Base-by-base conservation (phyloP, 2,888 invertebrate genomes). In the Drosophila mettleri region DNA sequence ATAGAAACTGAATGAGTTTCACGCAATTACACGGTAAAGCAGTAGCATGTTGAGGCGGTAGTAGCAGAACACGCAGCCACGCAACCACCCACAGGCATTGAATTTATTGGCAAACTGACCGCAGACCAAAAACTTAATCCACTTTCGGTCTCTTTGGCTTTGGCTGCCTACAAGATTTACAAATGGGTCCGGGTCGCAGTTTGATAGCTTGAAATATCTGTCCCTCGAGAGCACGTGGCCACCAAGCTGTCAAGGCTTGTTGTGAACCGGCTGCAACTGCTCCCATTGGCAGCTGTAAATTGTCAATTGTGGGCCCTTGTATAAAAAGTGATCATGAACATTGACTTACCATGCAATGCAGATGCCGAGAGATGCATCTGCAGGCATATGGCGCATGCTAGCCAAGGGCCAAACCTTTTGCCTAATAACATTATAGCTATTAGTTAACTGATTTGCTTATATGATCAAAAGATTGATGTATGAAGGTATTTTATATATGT, bases 21-120 rank as follows among this genome's bases (percentile, higher is more conserved):
- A 65, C 48, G 48, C 78, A 75, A 73, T 78, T 75, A 73, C 66
- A 63, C 64, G 64, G 45, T 54, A 27, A 22, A 55, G 49, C 36
- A 45, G 58, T 16, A 16, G 20, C 24, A 55, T 27, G 20, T n/a
- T 24, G 24, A 9, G 20, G 10, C 34, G 10, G 22, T 10, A 9
- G 16, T 33, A 53, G 12, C 49, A 48, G 52, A 39, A 66, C 41
- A 69, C 48, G 45, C 60, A 69, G 20, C 31, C 24, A 29, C 53
- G 20, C 31, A 24, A 29, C 53, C 73, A 48, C 73, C 80, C 75
- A 67, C 66, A 60, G 72, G 49, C 75, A 62, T 52, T 38, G 53
- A 68, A 86, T 84, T 80, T 84, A 86, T 86, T 83, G 78, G 76
- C 62, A 76, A 63, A 54, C 67, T 71, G 70, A 76, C 83, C 80